Conservation (phyloP, 2,797 vertebrate species). For the Poecilia gillii region DNA sequence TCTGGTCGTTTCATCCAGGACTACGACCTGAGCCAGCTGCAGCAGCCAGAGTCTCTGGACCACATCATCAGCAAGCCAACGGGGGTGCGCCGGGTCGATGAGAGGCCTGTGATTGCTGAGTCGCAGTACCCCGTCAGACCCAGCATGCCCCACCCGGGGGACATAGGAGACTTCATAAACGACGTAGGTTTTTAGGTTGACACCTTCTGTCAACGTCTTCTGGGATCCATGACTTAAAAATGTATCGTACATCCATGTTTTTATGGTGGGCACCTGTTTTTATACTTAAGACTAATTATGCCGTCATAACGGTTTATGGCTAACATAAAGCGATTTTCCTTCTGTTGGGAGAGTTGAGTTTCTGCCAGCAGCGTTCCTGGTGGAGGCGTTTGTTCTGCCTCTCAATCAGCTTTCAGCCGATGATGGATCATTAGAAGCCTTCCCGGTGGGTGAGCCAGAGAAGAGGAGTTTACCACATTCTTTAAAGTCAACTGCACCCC, state of each 20-base stretch:
- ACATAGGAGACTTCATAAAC: constrained; percentile 97
- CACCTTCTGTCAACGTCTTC: too few species aligned
- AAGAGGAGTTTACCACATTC: constrained; percentile 33
- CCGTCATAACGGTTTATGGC: neutral
- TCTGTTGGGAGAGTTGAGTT: neutral
- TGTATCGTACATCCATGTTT: neutral
- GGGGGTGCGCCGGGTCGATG: constrained; percentile 94
- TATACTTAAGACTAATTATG: neutral
- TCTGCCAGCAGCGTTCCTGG: neutral
- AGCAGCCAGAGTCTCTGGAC: constrained; percentile 95
- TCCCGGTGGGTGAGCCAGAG: constrained; percentile 34
- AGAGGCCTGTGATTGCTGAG: constrained; percentile 94
- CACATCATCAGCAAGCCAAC: constrained; percentile 91
- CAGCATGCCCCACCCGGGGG: constrained; percentile 93
- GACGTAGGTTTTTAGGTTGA: constrained; percentile 82
- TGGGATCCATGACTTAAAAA: too few species aligned
- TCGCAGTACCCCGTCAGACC: constrained; percentile 94
- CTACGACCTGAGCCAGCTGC: constrained; percentile 98
- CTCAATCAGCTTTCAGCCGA: constrained; percentile 21
- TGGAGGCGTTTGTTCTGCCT: constrained; percentile 14
- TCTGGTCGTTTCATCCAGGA: constrained; percentile 81
- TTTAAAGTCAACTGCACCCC: constrained; percentile 30
- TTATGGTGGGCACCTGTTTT: neutral
- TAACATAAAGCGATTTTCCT: neutral
- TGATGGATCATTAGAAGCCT: constrained; percentile 40